Evolutionary conservation across 2,888 invertebrate genomes (phyloP), one percentile per base, ranked within the genome.

Genomic region (Macropis europaea): DNA sequence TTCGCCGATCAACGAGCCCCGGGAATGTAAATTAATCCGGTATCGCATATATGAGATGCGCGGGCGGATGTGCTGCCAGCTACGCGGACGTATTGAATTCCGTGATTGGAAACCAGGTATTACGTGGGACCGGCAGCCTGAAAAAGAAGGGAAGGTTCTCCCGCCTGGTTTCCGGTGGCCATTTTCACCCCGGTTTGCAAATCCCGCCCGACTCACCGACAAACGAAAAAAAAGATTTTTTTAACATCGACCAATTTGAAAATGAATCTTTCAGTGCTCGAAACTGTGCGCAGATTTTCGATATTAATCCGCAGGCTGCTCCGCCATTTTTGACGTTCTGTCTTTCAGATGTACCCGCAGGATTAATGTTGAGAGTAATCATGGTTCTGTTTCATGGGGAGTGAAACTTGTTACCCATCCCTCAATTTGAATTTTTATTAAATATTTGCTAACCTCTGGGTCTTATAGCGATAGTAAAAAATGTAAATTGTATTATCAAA

Each of bases 1-100:
- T 70, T 57, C 63, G 17, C 38, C 67, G 78, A 79, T 79, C 76
- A 76, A 76, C 70, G 36, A 50, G 53, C 40, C 50, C 64, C 32
- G 28, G 48, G 59, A 60, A 76, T 78, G 79, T 73, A 76, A 76
- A 79, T 79, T 79, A 78, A 73, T 76, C 73, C 70, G 72, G 52
- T 70, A 68, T 77, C 15, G 75, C 67, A 75, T 73, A n/a, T n/a
- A 70, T 70, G 76, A 78, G 73, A 76, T 77, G 77, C 61, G 64
- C 45, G 64, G 50, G 54, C 42, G 54, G 34, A 11, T 26, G 30
- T 19, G n/a, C n/a, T 32, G 48, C 59, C 26, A n/a, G 56, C 50
- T n/a, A 47, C 50, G 42, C 59, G 47, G 22, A 9, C 48, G 62
- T 60, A 78, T 78, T 73, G 64, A 75, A 76, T 67, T 53, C 52